Evolutionary conservation across 2,797 vertebrate genomes (phyloP).

Genomic region (Tarsius wallacei): DNA sequence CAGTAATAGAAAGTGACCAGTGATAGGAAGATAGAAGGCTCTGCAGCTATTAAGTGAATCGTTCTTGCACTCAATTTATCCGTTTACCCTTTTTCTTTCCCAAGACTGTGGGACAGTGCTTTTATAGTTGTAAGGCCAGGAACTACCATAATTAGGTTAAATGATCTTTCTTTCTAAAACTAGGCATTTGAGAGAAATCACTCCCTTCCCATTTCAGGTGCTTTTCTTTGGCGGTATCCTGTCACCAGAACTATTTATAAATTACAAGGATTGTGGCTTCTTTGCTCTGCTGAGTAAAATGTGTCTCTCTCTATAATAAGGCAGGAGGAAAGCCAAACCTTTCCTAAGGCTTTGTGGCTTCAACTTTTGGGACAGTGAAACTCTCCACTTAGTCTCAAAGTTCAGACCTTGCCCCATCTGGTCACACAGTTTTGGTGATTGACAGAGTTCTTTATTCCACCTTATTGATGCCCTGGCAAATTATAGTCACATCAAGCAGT

Average conservation of each 20-base stretch:
- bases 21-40: slow-evolving; percentile 40
- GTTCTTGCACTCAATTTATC: slow-evolving; percentile 53
- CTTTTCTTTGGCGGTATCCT: neutral
- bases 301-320: neutral
- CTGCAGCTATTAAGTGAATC: slow-evolving; percentile 70
- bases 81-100: neutral
- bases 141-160: neutral
- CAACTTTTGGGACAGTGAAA: neutral
- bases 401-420: neutral
- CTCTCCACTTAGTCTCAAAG: neutral
- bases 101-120: neutral
- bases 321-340: neutral
- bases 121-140: neutral
- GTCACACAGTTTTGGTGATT: neutral
- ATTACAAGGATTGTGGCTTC: neutral
- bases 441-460: neutral
- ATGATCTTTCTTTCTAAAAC: slow-evolving; percentile 11
- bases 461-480: neutral
- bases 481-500: neutral
- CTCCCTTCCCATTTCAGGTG: neutral
- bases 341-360: neutral
- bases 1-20: slow-evolving; percentile 64
- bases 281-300: neutral
- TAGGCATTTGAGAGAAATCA: neutral
- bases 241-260: neutral